Evolutionary conservation across 2,797 vertebrate genomes (phyloP).

Genomic region (Helostoma temminkii): DNA sequence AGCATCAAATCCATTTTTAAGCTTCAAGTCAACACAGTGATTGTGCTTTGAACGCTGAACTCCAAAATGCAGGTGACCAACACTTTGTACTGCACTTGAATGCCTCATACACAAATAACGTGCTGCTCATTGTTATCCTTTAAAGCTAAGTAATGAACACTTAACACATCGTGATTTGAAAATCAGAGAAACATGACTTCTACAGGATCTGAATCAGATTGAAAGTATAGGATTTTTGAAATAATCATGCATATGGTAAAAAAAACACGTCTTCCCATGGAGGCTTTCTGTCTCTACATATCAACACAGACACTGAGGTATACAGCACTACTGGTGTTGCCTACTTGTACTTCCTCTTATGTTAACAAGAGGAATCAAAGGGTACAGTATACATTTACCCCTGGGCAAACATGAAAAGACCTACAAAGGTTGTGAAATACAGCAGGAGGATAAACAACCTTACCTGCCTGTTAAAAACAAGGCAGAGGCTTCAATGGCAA

Average conservation of each 20-base stretch:
- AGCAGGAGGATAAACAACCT: constrained; percentile 27
- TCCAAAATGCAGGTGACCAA: no score
- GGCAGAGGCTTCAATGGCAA: constrained; percentile 12
- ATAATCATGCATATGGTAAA: neutral
- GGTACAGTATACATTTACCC: constrained; percentile 17
- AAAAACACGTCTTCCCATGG: neutral
- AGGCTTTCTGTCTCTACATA: neutral
- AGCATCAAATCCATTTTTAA: no score
- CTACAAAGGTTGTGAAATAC: constrained; percentile 26
- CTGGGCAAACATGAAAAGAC: constrained; percentile 40
- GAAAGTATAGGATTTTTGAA: neutral
- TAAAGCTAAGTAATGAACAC: neutral
- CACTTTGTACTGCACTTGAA: no score
- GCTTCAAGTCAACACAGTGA: no score
- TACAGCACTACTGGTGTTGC: constrained; percentile 2
- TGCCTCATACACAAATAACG: no score
- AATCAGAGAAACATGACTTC: neutral
- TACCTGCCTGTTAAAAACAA: constrained; percentile 22
- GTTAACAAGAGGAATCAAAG: constrained; percentile 48
- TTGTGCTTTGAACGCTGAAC: no score
- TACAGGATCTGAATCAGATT: neutral
- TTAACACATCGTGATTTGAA: neutral
- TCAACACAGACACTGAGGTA: constrained; percentile 22
- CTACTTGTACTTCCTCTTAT: constrained; percentile 18
- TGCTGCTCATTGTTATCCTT: neutral